Percentiles rank a stretch among this genome's conserved stretches.
phyloP scores from a whole-genome alignment of 2,113 vertebrate genomes.

The Tor tambroides region DNA sequence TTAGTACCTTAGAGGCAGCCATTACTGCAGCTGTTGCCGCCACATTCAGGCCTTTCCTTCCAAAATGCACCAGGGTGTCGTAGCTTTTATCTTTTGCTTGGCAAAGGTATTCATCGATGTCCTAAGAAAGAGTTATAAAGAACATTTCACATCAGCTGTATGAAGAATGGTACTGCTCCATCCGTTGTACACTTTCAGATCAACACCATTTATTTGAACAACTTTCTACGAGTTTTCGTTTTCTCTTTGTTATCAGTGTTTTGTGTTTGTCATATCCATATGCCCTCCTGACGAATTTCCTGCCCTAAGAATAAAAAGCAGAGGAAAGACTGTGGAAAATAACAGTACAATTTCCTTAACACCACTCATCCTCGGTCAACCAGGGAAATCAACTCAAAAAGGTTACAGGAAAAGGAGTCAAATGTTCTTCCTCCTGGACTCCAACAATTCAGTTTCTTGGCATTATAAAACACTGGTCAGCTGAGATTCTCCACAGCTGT shows the following conservation, averaged over 20 bases:
- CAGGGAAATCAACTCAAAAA: slow-evolving; percentile 45
- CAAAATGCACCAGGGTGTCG: slow-evolving; percentile 94
- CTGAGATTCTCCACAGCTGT: no score
- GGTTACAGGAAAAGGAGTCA: slow-evolving; percentile 46
- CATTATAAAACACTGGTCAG: neutral
- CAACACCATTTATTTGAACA: neutral
- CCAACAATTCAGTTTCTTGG: neutral
- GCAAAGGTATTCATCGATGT: slow-evolving; percentile 95
- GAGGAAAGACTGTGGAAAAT: slow-evolving; percentile 54
- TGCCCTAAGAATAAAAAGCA: slow-evolving; percentile 47
- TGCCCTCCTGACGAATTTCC: slow-evolving; percentile 57
- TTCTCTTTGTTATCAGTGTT: neutral
- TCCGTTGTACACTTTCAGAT: neutral
- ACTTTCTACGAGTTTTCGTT: neutral
- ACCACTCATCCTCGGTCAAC: slow-evolving; percentile 43
- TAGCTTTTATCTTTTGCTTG: slow-evolving; percentile 99
- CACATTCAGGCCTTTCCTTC: slow-evolving; percentile 94
- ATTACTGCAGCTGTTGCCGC: slow-evolving; percentile 94
- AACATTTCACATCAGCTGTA: neutral
- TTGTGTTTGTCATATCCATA: neutral
- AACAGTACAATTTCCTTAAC: slow-evolving; percentile 58
- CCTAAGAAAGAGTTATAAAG: slow-evolving; percentile 73
- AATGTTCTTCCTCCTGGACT: slow-evolving; percentile 4
- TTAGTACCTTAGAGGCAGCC: slow-evolving; percentile 94
- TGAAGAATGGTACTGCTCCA: neutral